Conservation (phyloP, 2,797 vertebrate genomes). For the Sebastes nivosus region DNA sequence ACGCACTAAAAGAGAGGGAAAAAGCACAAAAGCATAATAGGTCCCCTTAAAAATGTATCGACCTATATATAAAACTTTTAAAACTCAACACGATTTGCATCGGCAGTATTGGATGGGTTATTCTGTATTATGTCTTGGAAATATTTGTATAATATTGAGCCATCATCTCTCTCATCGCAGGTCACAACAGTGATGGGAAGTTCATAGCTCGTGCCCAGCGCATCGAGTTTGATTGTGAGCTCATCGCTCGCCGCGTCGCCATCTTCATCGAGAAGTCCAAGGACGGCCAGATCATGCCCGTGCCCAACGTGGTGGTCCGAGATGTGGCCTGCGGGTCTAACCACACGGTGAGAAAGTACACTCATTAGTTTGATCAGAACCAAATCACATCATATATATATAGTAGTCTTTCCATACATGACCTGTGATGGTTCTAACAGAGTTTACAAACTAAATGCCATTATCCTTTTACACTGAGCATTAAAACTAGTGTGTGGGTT, state of each 20-base stretch:
- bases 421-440: neutral
- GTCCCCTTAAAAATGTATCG: neutral
- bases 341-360: constrained; percentile 86
- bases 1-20: too few species aligned
- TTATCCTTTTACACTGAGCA: neutral
- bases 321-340: constrained; percentile 93
- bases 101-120: neutral
- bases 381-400: neutral
- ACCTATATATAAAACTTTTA: neutral
- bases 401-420: neutral
- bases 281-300: constrained; percentile 93
- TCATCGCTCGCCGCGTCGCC: constrained; percentile 91
- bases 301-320: constrained; percentile 94
- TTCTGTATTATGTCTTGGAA: neutral
- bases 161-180: constrained; percentile 61
- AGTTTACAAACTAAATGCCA: neutral
- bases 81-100: neutral
- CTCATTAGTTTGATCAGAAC: neutral
- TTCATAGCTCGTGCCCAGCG: constrained; percentile 96
- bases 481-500: neutral
- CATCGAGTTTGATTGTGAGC: constrained; percentile 97
- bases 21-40: too few species aligned
- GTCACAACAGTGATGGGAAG: constrained; percentile 97
- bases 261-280: constrained; percentile 99
- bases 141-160: neutral